phyloP scores from a whole-genome alignment of 2,797 vertebrate genomes.

The Myotis vivesi region DNA sequence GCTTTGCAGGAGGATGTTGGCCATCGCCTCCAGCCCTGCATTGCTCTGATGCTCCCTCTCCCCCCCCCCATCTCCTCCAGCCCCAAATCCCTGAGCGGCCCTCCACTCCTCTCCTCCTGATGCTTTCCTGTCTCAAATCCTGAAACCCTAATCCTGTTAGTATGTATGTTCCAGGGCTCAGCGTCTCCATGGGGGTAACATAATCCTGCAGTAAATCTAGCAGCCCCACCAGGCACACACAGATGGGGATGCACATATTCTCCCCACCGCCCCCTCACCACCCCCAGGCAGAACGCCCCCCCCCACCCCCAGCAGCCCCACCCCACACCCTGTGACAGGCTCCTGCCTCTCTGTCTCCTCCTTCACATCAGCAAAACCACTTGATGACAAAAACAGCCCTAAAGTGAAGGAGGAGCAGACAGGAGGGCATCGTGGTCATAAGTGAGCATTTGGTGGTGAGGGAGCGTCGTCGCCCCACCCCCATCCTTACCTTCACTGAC shows the following conservation, averaged over 20 bases:
- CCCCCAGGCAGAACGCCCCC: neutral
- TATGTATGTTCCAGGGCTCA: constrained; percentile 81
- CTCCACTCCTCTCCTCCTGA: constrained; percentile 79
- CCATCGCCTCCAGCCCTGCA: neutral
- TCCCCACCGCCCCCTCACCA: constrained; percentile 30
- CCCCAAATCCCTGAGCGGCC: constrained; percentile 66
- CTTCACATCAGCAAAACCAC: constrained; percentile 57
- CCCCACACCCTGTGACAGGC: neutral
- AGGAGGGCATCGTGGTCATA: constrained; percentile 55
- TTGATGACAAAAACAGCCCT: constrained; percentile 74
- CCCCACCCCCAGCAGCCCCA: neutral
- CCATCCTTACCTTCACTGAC: neutral
- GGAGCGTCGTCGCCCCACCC: neutral
- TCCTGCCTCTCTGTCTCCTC: constrained; percentile 17
- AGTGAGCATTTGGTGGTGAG: constrained; percentile 34
- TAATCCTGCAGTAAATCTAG: constrained; percentile 86
- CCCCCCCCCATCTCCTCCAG: constrained; percentile 23
- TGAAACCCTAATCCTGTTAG: constrained; percentile 88
- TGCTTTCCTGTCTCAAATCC: constrained; percentile 84
- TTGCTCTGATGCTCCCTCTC: constrained; percentile 55
- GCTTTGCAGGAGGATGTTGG: neutral
- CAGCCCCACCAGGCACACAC: constrained; percentile 74
- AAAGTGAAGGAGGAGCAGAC: constrained; percentile 58
- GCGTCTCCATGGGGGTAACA: constrained; percentile 81
- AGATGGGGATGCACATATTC: constrained; percentile 69